Conservation (phyloP, 2,888 invertebrate genomes). For the Yponomeuta evonymella region DNA sequence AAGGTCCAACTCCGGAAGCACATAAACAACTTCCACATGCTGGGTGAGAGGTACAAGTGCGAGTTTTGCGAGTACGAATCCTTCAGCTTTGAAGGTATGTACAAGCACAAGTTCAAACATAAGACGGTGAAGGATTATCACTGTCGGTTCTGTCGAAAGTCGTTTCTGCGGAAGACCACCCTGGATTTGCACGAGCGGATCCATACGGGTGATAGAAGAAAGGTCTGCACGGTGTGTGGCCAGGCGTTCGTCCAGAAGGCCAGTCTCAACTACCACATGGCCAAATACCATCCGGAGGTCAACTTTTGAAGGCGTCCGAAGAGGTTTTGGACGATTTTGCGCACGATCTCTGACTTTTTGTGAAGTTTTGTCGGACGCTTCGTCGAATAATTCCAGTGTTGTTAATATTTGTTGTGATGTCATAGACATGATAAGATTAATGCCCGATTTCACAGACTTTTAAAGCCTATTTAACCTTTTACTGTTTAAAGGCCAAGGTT, state of each 20-base stretch:
- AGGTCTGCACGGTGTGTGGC: conserved; percentile 51
- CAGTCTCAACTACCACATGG: conserved; percentile 63
- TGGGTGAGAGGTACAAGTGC: conserved; percentile 51
- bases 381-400: too few species aligned
- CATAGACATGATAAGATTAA: too few species aligned
- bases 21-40: conserved; percentile 55
- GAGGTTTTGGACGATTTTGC: too few species aligned
- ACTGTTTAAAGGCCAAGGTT: too few species aligned
- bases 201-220: conserved; percentile 56
- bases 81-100: conserved; percentile 43
- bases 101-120: conserved; percentile 60
- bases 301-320: conserved; percentile 33
- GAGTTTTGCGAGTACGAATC: conserved; percentile 53
- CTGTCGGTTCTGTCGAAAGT: conserved; percentile 61
- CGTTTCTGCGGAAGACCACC: conserved; percentile 53
- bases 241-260: conserved; percentile 67
- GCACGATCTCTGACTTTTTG: too few species aligned
- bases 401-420: too few species aligned
- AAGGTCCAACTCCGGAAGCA: conserved; percentile 47
- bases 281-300: conserved; percentile 60
- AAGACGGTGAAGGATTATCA: conserved; percentile 56
- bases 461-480: too few species aligned
- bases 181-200: conserved; percentile 53
- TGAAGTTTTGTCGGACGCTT: too few species aligned
- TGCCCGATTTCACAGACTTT: too few species aligned